Percentiles rank a stretch among this genome's conserved stretches.
Conservation (phyloP, 2,113 vertebrate species). For the Pedionomus torquatus region DNA sequence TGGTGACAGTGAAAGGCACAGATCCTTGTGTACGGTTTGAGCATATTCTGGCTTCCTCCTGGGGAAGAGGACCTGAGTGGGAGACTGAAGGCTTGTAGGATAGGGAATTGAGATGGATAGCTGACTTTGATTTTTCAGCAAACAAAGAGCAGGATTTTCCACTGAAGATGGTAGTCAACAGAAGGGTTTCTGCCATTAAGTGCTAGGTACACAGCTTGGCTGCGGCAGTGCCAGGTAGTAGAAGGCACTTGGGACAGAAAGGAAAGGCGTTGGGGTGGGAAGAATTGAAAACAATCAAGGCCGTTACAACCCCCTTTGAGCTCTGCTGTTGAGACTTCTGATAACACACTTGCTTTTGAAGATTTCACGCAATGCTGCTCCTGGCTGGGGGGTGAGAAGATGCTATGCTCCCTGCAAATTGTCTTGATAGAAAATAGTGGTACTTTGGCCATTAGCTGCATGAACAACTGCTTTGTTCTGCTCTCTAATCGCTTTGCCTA, state of each 20-base stretch:
- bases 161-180: neutral
- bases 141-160: neutral
- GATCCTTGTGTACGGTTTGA: neutral
- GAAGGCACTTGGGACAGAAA: neutral
- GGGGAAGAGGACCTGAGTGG: neutral
- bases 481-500: conserved; percentile 51
- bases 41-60: neutral
- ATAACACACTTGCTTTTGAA: conserved; percentile 36
- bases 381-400: conserved; percentile 48
- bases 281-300: conserved; percentile 24
- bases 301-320: neutral
- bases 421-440: conserved; percentile 47
- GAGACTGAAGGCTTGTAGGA: neutral
- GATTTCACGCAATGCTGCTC: conserved; percentile 8
- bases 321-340: conserved; percentile 23
- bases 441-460: conserved; percentile 45
- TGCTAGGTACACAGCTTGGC: rapidly evolving
- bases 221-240: neutral
- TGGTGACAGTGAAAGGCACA: rapidly evolving
- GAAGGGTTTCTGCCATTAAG: neutral
- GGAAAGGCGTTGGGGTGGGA: neutral
- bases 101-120: neutral
- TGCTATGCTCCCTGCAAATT: conserved; percentile 12
- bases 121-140: neutral
- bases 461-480: conserved; percentile 53